A percentile compares a stretch with the other conserved stretches of the same genome.
phyloP scores from a whole-genome alignment of 64 coral and sea anemone species.

The Montipora sp. region DNA sequence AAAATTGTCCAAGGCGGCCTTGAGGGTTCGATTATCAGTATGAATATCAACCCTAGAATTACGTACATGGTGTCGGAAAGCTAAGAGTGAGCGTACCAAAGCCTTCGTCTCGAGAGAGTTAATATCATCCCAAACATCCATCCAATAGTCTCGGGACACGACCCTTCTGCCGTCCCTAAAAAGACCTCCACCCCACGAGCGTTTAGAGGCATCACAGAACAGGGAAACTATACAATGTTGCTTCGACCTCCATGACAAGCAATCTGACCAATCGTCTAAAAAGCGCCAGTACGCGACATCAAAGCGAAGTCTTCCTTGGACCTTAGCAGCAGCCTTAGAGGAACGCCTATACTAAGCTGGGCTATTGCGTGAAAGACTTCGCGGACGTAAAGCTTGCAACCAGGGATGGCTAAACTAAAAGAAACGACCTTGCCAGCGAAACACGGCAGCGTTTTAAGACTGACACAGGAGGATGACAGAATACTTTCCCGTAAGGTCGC shows the following conservation, averaged over 20 bases:
- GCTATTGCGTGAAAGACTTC: too few relatives aligned
- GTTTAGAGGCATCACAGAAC: background rate
- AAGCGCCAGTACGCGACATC: background rate
- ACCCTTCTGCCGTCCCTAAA: background rate
- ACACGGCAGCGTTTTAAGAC: too few relatives aligned
- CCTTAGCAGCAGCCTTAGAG: too few relatives aligned
- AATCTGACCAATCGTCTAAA: background rate
- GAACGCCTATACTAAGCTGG: too few relatives aligned
- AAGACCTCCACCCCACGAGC: background rate
- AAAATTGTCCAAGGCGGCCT: background rate
- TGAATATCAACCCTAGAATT: background rate
- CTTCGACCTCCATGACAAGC: background rate
- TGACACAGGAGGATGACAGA: too few relatives aligned
- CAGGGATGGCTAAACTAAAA: too few relatives aligned
- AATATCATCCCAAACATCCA: background rate
- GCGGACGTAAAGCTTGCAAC: too few relatives aligned
- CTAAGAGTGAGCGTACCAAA: background rate
- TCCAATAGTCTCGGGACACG: background rate
- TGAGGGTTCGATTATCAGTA: background rate
- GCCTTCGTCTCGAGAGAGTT: background rate
- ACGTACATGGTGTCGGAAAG: background rate
- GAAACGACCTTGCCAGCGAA: too few relatives aligned
- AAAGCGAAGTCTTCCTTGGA: background rate
- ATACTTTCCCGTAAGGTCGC: too few relatives aligned
- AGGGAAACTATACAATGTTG: background rate